A percentile compares a stretch with the other conserved stretches of the same genome.
Evolutionary conservation across 2,888 invertebrate species (phyloP).

Genomic region (Actias luna): DNA sequence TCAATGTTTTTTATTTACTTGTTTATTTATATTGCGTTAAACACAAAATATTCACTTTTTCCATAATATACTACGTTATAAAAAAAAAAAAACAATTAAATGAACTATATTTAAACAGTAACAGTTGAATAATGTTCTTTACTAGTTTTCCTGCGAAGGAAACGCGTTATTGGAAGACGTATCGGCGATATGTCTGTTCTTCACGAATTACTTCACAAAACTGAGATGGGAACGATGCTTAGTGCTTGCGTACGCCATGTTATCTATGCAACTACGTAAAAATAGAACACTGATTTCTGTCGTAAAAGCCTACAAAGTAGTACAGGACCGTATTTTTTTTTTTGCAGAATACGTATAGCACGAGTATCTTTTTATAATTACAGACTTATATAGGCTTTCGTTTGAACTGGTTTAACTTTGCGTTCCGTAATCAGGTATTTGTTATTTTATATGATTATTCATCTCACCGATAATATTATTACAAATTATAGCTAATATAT

Average conservation of each 20-base stretch:
- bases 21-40: not conserved
- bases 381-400: not conserved
- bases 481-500: not conserved
- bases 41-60: not conserved
- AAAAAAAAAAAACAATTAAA: not conserved
- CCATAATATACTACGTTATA: not conserved
- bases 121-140: not conserved
- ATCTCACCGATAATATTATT: not conserved
- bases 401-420: not conserved
- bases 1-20: conserved; percentile 13
- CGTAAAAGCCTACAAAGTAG: not conserved
- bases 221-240: conserved; percentile 26
- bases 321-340: conserved; percentile 6
- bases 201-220: conserved; percentile 23
- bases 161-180: conserved; percentile 8
- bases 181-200: conserved; percentile 22
- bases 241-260: conserved; percentile 8
- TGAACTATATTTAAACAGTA: not conserved
- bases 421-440: not conserved
- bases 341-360: conserved; percentile 20
- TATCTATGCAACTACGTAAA: not conserved
- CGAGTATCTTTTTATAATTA: conserved; percentile 9
- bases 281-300: conserved; percentile 16
- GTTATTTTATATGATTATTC: not conserved
- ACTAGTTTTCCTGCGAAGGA: conserved; percentile 9